Evolutionary conservation across 2,113 vertebrate species (phyloP), one percentile per base, ranked within the genome.

Genomic region (Chrysochloris asiatica): DNA sequence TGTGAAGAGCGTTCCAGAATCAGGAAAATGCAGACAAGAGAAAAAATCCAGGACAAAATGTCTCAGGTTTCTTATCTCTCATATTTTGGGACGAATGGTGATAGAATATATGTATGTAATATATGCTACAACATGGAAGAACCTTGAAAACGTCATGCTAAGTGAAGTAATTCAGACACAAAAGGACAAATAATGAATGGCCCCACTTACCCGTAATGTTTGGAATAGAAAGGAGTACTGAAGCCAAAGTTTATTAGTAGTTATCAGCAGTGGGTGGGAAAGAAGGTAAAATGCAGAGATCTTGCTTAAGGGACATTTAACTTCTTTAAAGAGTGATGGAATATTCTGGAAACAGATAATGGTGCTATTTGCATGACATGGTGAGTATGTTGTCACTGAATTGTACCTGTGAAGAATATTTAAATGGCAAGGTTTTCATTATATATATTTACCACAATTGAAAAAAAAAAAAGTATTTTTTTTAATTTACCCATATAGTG

Each of bases 1-100:
- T 93, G 95, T 33, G 59, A 97, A 90, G 41, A 94, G 89, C 67
- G 72, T 91, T 95, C 93, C 94, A 88, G 97, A 96, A 95, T 95
- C 95, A 93, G 95, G 81, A 94, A 95, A 96, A 95, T 0, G 8
- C 83, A 94, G 93, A 90, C 14, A 73, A 84, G 75, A 72, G 89
- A 92, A 89, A 92, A 77, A 92, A 69, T n/a, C 11, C 50, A 54
- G 36, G 67, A 88, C 92, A 84, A 91, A 83, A 96, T 95, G 93
- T 69, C 80, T 50, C 38, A 95, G 87, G 79, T 94, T 93, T 89
- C 38, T 93, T 88, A 71, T 86, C 26, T 38, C 41, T 90, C 4
- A 59, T 48, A 61, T 52, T 79, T 90, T 86, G 87, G 79, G 36
- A 92, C 93, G 88, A 94, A 96, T 69, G 78, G 52, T 67, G 54